Evolutionary conservation across 2,113 vertebrate species (phyloP), one percentile per base, ranked within the genome.

Genomic region (Eleginops maclovinus): DNA sequence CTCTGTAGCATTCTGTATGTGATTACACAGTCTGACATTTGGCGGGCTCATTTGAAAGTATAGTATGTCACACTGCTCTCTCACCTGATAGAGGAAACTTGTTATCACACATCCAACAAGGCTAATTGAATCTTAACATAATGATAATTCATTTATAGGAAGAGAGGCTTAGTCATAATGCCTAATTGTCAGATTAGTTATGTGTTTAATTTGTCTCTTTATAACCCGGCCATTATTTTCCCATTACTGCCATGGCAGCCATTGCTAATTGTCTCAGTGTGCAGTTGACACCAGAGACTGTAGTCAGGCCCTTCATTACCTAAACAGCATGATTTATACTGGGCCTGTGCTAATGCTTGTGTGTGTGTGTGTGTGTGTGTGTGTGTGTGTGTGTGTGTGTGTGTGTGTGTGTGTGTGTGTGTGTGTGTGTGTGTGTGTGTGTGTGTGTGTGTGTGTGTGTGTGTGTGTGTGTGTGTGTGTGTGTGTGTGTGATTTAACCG

Each of bases 211-310:
- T 85, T 80, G 63, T 84, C 82, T 88, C 80, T 87, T 90, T 87
- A 87, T 90, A 87, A 91, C 86, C 69, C 75, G 67, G 76, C 77
- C 88, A 92, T 91, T 93, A 89, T 87, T 79, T 88, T 77, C 74
- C 73, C 72, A 89, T 92, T 91, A 88, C 89, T 89, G 89, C 84
- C 83, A 76, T 41, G 59, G 68, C 84, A 88, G 85, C 85, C 77
- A 72, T 83, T 70, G 80, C 70, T 91, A 84, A 92, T 83, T 76
- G 86, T 84, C 74, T 60, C 65, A 67, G 50, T 62, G 82, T 63
- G 60, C 61, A n/a, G 65, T 71, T 56, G 51, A 55, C 1, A 11
- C 51, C 50, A 56, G 65, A 50, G 77, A 67, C 61, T 72, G 58
- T 63, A 53, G 53, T 47, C 64, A 75, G 69, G 69, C 49, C 26